Base-by-base conservation (phyloP, 2,888 invertebrate species). In the Caenorhabditis sp. region DNA sequence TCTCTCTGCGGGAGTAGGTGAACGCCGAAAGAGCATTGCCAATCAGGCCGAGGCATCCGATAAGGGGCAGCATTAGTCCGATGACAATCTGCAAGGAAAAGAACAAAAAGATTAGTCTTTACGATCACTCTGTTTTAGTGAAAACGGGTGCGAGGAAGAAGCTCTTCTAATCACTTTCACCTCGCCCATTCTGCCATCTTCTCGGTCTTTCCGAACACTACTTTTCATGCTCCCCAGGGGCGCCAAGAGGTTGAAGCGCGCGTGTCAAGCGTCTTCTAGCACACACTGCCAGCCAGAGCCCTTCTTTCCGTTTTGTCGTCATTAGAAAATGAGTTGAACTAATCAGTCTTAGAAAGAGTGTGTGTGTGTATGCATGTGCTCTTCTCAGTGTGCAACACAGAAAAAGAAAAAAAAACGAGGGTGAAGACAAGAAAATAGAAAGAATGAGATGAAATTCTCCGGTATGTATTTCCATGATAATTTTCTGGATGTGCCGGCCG, bases 1-100 rank as follows among this genome's bases (percentile, higher is more conserved):
- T 90, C 28, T 85, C 85, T 15, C 85, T 82, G 8, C 90, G 74
- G 3, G 89, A 88, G 78, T 89, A 91, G 35, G 90, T 87, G 79
- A 89, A 89, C 18, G 89, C 88, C 22, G 87, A 87, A n/a, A 91
- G 61, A 26, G 84, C 58, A 76, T 91, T 89, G 26, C 90, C 91
- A 55, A 89, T 68, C 26, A 91, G 62, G 8, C 91, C 91, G 67
- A 91, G 81, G 37, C 82, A 60, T 51, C 90, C 91, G 72, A 91
- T 85, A 20, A 81, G n/a, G 6, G 91, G 91, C 32, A 91, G 83
- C n/a, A 89, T 44, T 55, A 88, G 65, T 44, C 90, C 90, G 69
- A 91, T 89, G 24, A 91, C 82, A 37, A 87, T 65, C 90, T 90
- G 83, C 65, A 87, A n/a, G n/a, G n/a, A n/a, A 85, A 70, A 64